A percentile compares a stretch with the other conserved stretches of the same genome.
These are phyloP conservation scores for Anoura caudifer DNA, from an alignment of 2,113 vertebrate species.

Conservation along the genomic window DNA sequence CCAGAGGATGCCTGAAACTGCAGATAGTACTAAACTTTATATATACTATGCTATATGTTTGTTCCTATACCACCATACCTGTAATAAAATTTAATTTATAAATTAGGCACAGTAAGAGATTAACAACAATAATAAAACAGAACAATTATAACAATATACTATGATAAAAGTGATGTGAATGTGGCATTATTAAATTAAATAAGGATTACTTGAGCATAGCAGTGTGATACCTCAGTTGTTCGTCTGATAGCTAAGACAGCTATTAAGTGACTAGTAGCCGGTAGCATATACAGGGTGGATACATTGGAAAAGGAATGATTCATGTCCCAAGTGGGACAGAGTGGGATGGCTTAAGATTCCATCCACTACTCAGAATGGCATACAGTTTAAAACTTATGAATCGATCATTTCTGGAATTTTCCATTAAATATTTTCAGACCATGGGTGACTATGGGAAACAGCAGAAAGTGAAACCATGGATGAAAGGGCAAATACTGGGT, in stretches of 20 bases:
- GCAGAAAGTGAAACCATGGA: background rate
- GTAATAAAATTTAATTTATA: background rate
- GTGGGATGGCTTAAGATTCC: background rate
- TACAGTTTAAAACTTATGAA: background rate
- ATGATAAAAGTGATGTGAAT: background rate
- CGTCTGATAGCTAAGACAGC: background rate
- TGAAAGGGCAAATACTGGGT: background rate
- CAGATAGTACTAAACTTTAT: background rate
- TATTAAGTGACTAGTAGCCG: background rate
- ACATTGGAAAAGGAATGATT: background rate
- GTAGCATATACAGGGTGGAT: background rate
- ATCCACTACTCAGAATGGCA: background rate
- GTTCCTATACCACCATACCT: background rate
- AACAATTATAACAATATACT: background rate
- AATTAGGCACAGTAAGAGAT: background rate
- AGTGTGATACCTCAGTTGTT: no score
- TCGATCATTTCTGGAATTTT: background rate
- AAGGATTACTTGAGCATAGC: background rate
- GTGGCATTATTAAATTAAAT: background rate
- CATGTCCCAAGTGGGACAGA: background rate
- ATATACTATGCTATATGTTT: background rate
- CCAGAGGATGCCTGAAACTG: background rate
- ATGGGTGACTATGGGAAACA: background rate
- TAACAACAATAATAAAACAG: background rate
- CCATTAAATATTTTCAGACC: background rate